These are phyloP conservation scores for Paraescarpia echinospica DNA, from an alignment of 1,140 invertebrate genomes.

Conservation along the genomic window DNA sequence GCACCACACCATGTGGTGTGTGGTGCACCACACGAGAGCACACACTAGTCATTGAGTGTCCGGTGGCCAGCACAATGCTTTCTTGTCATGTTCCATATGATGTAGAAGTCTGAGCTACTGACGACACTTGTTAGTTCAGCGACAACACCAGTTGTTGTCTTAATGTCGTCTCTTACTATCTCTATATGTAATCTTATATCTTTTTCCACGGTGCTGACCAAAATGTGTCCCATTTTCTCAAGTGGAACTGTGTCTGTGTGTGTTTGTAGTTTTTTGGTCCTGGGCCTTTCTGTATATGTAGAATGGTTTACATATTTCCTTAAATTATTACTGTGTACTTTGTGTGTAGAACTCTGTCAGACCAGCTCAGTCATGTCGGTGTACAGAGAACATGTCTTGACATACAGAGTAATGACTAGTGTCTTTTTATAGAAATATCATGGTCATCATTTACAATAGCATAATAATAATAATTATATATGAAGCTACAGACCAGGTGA, in stretches of 20 bases:
- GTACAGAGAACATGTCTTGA: not conserved
- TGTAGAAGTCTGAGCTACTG: not conserved
- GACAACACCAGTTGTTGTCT: not conserved
- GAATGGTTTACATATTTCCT: conserved; percentile 1
- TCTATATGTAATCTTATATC: not conserved
- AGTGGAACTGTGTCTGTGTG: not conserved
- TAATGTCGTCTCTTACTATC: not conserved
- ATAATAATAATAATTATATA: not conserved
- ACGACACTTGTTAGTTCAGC: not conserved
- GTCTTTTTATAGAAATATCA: not conserved
- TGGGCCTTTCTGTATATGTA: conserved; percentile 5
- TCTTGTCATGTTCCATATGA: not conserved
- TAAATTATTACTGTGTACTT: not conserved
- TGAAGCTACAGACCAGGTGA: not conserved
- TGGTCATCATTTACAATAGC: not conserved
- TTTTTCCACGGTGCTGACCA: not conserved
- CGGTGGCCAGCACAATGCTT: not conserved
- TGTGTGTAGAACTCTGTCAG: not conserved
- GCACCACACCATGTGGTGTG: not conserved
- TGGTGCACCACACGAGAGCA: not conserved
- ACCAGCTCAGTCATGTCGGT: not conserved
- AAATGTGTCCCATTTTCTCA: not conserved
- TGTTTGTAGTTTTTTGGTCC: not conserved
- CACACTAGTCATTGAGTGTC: not conserved
- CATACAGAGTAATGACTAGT: not conserved